These are phyloP conservation scores for Drosophila suzukii DNA, from an alignment of 1,140 invertebrate genomes.

Conservation along the genomic window DNA sequence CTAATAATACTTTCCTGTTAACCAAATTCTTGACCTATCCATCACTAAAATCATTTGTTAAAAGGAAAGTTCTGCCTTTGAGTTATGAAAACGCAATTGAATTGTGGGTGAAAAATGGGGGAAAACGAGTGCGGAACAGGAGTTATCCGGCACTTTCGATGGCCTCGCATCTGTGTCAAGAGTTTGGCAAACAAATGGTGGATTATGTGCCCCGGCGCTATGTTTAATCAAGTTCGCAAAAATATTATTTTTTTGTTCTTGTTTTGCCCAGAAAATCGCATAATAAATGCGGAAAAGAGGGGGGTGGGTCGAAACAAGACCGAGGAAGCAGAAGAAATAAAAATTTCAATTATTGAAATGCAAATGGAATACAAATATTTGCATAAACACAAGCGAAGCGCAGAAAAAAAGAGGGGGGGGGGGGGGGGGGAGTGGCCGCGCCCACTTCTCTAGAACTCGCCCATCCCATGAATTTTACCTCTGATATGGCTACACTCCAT, in stretches of 20 bases:
- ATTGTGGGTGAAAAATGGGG: neutral
- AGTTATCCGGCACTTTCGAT: conserved; percentile 1
- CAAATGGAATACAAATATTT: conserved; percentile 80
- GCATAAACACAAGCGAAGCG: conserved; percentile 59
- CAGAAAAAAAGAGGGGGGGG: conserved; percentile 20
- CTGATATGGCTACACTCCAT: neutral
- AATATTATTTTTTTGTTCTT: conserved; percentile 53
- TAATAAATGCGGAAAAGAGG: conserved; percentile 51
- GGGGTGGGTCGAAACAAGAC: neutral
- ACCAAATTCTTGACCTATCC: neutral
- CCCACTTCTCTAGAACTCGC: neutral
- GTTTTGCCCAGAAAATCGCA: conserved; percentile 46
- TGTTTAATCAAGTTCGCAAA: conserved; percentile 70
- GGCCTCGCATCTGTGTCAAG: conserved; percentile 31
- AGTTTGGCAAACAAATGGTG: conserved; percentile 37
- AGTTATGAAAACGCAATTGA: conserved; percentile 10
- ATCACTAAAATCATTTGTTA: neutral
- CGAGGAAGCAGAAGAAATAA: conserved; percentile 44
- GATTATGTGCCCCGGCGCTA: conserved; percentile 17
- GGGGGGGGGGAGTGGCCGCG: conserved; percentile 3
- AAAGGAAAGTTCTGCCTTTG: neutral
- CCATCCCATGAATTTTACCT: neutral
- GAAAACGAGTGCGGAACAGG: neutral
- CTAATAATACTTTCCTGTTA: too few species aligned
- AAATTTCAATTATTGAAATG: conserved; percentile 79